A percentile compares a stretch with the other conserved stretches of the same genome.
phyloP scores from a whole-genome alignment of 2,888 invertebrate species.

The Drosophila flavopinicola region DNA sequence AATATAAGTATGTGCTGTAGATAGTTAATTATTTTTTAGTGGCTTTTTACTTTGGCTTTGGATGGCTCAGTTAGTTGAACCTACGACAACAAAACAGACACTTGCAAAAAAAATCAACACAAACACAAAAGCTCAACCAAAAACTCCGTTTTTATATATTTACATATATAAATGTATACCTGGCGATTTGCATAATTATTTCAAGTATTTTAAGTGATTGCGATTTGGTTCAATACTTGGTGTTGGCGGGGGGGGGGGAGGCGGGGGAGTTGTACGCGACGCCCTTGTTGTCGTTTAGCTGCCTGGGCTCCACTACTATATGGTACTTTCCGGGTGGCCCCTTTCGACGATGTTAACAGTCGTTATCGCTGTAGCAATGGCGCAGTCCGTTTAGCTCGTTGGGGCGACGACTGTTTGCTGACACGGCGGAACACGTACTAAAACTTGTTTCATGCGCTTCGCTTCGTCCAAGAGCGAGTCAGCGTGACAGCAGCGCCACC shows the following conservation, averaged over 20 bases:
- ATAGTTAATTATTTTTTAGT: not conserved
- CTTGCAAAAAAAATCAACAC: slow-evolving; percentile 22
- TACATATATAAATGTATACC: slow-evolving; percentile 1
- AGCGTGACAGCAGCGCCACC: slow-evolving; percentile 11
- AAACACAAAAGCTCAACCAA: slow-evolving; percentile 7
- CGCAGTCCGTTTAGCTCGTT: slow-evolving; percentile 26
- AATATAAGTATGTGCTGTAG: not conserved
- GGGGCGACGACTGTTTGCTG: slow-evolving; percentile 82
- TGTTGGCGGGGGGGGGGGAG: not conserved
- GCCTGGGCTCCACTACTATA: not conserved
- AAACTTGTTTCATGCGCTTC: slow-evolving; percentile 79
- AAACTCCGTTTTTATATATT: slow-evolving; percentile 2
- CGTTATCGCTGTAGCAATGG: slow-evolving; percentile 16
- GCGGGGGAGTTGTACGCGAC: slow-evolving; percentile 10
- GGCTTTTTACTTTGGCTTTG: not conserved
- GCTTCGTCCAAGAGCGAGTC: slow-evolving; percentile 50
- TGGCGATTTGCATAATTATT: slow-evolving; percentile 4
- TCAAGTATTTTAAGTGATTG: slow-evolving; percentile 6
- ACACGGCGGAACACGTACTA: slow-evolving; percentile 84
- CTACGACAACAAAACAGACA: slow-evolving; percentile 41
- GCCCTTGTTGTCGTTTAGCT: slow-evolving; percentile 7
- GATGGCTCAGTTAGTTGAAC: slow-evolving; percentile 31
- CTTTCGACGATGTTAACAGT: slow-evolving; percentile 15
- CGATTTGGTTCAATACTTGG: not conserved
- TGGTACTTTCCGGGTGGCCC: slow-evolving; percentile 9